Evolutionary conservation across 1,140 invertebrate genomes (phyloP).

Genomic region (Achroia grisella): DNA sequence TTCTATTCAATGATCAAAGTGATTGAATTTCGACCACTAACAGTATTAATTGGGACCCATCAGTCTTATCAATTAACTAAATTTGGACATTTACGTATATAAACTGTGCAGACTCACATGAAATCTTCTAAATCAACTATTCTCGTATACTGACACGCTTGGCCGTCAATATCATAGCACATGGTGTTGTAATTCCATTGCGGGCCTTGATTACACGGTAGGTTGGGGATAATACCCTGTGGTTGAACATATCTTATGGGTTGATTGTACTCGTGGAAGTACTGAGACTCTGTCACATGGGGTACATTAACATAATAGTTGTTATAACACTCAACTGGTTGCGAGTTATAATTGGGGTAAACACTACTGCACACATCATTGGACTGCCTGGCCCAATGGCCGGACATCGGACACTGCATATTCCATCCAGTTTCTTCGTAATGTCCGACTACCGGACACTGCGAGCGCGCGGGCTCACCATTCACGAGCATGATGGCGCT

Average conservation of each 20-base stretch:
- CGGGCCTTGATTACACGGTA: slow-evolving; percentile 73
- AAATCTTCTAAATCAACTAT: slow-evolving; percentile 81
- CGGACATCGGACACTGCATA: slow-evolving; percentile 35
- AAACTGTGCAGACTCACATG: slow-evolving; percentile 73
- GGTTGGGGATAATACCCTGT: slow-evolving; percentile 19
- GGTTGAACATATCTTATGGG: slow-evolving; percentile 8
- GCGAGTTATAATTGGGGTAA: slow-evolving; percentile 28
- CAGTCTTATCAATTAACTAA: no score
- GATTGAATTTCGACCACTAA: no score
- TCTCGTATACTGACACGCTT: slow-evolving; percentile 76
- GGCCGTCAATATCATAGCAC: slow-evolving; percentile 76
- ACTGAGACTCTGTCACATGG: slow-evolving; percentile 6
- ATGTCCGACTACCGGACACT: slow-evolving; percentile 31
- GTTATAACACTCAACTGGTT: slow-evolving; percentile 39
- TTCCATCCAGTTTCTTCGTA: slow-evolving; percentile 41
- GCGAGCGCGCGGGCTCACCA: slow-evolving; percentile 26
- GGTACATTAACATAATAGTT: slow-evolving; percentile 25
- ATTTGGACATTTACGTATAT: no score
- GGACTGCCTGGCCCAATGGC: slow-evolving; percentile 34
- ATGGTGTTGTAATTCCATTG: slow-evolving; percentile 76
- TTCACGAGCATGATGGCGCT: slow-evolving; percentile 43
- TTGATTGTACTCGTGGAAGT: slow-evolving; percentile 28
- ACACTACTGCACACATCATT: slow-evolving; percentile 29
- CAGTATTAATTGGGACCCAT: no score
- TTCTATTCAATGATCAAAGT: no score